phyloP scores from a whole-genome alignment of 1,140 invertebrate species.

The Metaphire vulgaris region DNA sequence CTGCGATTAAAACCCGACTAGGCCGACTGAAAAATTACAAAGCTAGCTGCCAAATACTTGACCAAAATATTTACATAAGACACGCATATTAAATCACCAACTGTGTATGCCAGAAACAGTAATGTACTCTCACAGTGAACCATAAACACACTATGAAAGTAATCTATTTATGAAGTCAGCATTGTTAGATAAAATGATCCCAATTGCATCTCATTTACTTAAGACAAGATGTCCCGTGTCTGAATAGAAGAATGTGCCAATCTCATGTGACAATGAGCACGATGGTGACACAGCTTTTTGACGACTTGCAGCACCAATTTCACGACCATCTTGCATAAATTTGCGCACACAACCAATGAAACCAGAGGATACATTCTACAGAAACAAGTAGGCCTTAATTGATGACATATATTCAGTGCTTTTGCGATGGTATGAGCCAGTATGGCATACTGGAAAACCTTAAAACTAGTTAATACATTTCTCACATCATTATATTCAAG shows the following conservation, averaged over 20 bases:
- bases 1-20: background rate
- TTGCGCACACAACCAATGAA: conserved; percentile 83
- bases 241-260: conserved; percentile 79
- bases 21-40: background rate
- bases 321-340: conserved; percentile 63
- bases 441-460: too few relatives aligned
- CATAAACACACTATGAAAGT: background rate
- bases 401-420: conserved; percentile 4
- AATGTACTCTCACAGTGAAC: background rate
- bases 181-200: background rate
- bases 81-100: background rate
- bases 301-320: conserved; percentile 57
- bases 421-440: too few relatives aligned
- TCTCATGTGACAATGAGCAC: conserved; percentile 74
- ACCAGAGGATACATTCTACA: conserved; percentile 58
- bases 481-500: background rate
- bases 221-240: conserved; percentile 63
- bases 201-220: conserved; percentile 53
- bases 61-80: background rate
- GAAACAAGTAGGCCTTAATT: conserved; percentile 11
- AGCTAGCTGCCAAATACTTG: background rate
- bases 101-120: too few relatives aligned
- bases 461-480: background rate
- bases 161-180: too few relatives aligned
- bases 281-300: conserved; percentile 52